Base-by-base conservation (phyloP, 2,797 vertebrate species). In the Numenius phaeopus region DNA sequence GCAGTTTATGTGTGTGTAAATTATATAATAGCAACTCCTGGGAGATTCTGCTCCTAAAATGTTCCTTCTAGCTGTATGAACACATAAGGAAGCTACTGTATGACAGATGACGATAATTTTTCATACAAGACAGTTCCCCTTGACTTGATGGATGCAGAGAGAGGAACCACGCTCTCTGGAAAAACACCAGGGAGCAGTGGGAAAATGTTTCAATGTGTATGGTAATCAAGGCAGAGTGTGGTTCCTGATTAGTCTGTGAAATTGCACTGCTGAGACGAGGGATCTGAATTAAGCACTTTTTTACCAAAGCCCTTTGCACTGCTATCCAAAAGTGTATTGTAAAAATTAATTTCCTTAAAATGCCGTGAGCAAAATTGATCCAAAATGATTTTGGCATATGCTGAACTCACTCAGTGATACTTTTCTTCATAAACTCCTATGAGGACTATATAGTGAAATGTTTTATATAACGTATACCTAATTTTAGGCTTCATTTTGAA, bases 301-400 rank as follows among this genome's bases (percentile, higher is more conserved):
- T 96, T 94, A 97, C 92, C 65, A 87, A 91, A 95, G 87, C 94
- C 92, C 94, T 97, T 96, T 96, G 96, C 94, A 82, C 94, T 44
- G 46, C 84, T 84, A 90, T 88, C 85, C 94, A 93, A 62, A 91
- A 85, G 94, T 87, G 77, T 90, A 92, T 98, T 97, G 95, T 96
- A 94, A 97, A 97, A 98, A 97, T 97, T 94, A 96, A 96, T 98
- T 97, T 95, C 83, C 83, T 96, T 94, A 92, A 94, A 87, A 87
- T 47, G 82, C 94, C 24, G 3, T 96, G 95, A 97, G 92, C 95
- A 95, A 97, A 97, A 97, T 95, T 95, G 91, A 89, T 97, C 89
- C 91, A 89, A 91, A 96, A 87, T 97, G 30, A 70, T 94, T 97
- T 92, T 95, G 96, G 73, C 95, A 95, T 94, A 94, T 87, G 82